Evolutionary conservation across 2,888 invertebrate species (phyloP), one percentile per base, ranked within the genome.

Genomic region (Agrochola lota): DNA sequence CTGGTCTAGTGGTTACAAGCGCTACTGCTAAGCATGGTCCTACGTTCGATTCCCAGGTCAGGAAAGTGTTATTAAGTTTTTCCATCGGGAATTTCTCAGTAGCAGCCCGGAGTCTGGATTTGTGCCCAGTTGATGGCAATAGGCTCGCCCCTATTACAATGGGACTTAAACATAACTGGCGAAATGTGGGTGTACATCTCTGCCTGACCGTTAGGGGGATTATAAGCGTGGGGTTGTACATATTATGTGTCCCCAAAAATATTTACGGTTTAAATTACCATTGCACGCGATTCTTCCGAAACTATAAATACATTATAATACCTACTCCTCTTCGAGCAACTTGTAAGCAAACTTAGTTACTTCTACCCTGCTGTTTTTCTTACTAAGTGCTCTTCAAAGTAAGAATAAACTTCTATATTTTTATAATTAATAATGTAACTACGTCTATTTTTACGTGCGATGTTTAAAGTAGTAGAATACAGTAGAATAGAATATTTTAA

Each of bases 341-440:
- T 68, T 68, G 30, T 63, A 43, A 68, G 46, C n/a, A 62, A 63
- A 78, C 46, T 40, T 43, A 17, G 57, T 66, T 59, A 78, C 52
- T n/a, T 52, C 46, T 11, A 49, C 40, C 57, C 43, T 74, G 20
- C 66, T 80, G 49, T 69, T 80, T 69, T 64, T 35, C 43, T 74
- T 35, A 23, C 40, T 69, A 79, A 80, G 74, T 79, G 57, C 59
- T 79, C 35, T 69, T 74, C 20, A 52, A 79, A 64, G 77, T 76
- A 15, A 40, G 26, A 52, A 69, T 64, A 12, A 69, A 57, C 26
- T 49, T 68, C 3, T 55, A 15, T 68, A 40, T 46, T 63, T 68
- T 57, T 11, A 55, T n/a, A 17, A 12, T 49, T 11, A 12, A 26
- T 17, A 11, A 71, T 11, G 15, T 20, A 52, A 15, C 15, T 57